Evolutionary conservation across 2,888 invertebrate genomes (phyloP), one percentile per base, ranked within the genome.

Genomic region (Zygogramma bicolorata): DNA sequence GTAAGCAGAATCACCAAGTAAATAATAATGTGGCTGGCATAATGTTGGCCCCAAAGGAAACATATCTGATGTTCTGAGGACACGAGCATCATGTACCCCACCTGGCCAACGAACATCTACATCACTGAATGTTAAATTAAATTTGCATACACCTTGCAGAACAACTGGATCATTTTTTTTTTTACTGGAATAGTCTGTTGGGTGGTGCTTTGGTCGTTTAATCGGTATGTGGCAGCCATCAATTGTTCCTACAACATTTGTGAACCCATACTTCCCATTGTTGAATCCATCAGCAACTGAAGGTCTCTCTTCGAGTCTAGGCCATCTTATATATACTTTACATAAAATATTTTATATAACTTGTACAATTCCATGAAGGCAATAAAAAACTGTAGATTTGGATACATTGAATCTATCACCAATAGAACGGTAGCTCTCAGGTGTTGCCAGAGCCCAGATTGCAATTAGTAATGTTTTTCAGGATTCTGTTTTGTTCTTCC

Each of bases 181-280:
- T n/a, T n/a, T n/a, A n/a, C n/a, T n/a, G 53, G 18, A 53, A 53
- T 53, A 53, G 22, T 53, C 53, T 15, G 18, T 18, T 10, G 13
- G 53, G 18, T 53, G 53, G 22, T 15, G 8, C 18, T 15, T n/a
- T 18, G 53, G 53, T 3, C 53, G 53, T 53, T 53, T 53, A 8
- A 53, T 53, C 8, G 13, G 53, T 53, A 53, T 53, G 18, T 53
- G 53, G 53, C 18, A 53, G 22, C 53, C 53, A 53, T 53, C 53
- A 20, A 10, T 53, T 15, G 53, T 20, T 20, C 53, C 53, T 15
- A 53, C 1, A 53, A 53, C 53, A 10, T 15, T 18, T 8, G 18
- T 10, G 8, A 53, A 53, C 8, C 53, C 53, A 53, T 53, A 53
- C 22, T 53, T 53, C n/a, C n/a, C n/a, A n/a, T n/a, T n/a, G 18